Base-by-base conservation (phyloP, 2,888 invertebrate species). In the Leptinotarsa peninsularis region DNA sequence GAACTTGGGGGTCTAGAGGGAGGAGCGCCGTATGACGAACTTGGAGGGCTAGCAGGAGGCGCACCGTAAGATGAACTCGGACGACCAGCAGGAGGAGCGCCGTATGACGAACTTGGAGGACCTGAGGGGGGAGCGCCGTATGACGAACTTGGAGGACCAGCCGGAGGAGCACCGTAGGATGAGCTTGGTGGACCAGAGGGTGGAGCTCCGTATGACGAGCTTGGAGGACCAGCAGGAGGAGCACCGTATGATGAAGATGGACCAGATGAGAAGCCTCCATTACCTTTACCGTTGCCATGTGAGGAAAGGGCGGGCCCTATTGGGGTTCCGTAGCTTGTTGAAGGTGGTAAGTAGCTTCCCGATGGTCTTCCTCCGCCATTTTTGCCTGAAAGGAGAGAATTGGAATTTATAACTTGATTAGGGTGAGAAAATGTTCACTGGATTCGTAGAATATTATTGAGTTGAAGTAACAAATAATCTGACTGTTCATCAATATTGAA, bases 231-330 rank as follows among this genome's bases (percentile, higher is more conserved):
- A 23, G 60, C 14, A 13, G 54, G 69, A 3, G 78, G 77, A 17
- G 79, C 88, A 23, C 89, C 89, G 79, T 89, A 90, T 0, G 70
- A 70, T 5, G 77, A 74, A 2, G 88, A 88, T 3, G 88, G 88
- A 49, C 79, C 70, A 21, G 70, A 58, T 43, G 60, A 17, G 73
- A 63, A 49, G 49, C 56, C 72, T 23, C 75, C 75, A 21, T 72
- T 73, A 3, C 60, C 70, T 56, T 15, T 70, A 13, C 49, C 56
- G 56, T 70, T 76, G 33, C 73, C 76, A 21, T 75, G 85, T 68
- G 85, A 83, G 14, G 86, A 82, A 49, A 80, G 78, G 52, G 88
- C 85, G 17, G 88, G 87, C 49, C 86, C 86, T 66, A 89, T 88
- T 14, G 90, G 88, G 14, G 89, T 89, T 52, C 84, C 84, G 50